Percentiles rank a stretch among this genome's conserved stretches.
Evolutionary conservation across 2,797 vertebrate species (phyloP).

Genomic region (Lophotriccus pileatus): DNA sequence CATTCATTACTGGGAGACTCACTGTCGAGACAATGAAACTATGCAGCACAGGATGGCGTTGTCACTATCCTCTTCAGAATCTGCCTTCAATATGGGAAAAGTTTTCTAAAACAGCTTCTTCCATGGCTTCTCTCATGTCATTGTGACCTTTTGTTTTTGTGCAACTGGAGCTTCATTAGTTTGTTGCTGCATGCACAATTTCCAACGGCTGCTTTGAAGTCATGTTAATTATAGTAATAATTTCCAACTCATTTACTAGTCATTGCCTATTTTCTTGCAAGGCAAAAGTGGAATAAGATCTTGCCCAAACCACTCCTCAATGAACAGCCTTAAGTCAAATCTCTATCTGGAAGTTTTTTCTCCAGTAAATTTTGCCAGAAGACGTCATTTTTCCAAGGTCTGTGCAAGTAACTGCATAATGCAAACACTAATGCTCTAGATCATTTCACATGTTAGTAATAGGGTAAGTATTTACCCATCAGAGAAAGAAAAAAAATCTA

Average conservation of each 20-base stretch:
- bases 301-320: constrained; percentile 27
- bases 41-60: neutral
- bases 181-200: constrained; percentile 60
- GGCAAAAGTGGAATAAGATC: constrained; percentile 49
- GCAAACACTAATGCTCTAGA: constrained; percentile 24
- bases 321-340: constrained; percentile 55
- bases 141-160: constrained; percentile 67
- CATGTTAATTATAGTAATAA: constrained; percentile 71
- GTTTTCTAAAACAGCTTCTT: neutral
- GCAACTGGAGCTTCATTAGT: constrained; percentile 64
- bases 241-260: constrained; percentile 73
- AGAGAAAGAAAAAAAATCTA: constrained; percentile 21
- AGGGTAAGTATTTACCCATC: constrained; percentile 40
- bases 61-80: neutral
- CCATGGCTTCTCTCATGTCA: neutral
- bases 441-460: constrained; percentile 41
- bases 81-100: constrained; percentile 15
- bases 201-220: constrained; percentile 61
- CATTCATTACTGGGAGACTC: constrained; percentile 6
- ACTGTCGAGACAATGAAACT: constrained; percentile 2
- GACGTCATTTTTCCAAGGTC: neutral
- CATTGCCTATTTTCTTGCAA: constrained; percentile 64
- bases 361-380: constrained; percentile 49
- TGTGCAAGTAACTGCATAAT: constrained; percentile 38
- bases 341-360: constrained; percentile 22